Percentiles rank a stretch among this genome's conserved stretches.
Evolutionary conservation across 2,888 invertebrate species (phyloP).

Genomic region (Steinernema scapterisci): DNA sequence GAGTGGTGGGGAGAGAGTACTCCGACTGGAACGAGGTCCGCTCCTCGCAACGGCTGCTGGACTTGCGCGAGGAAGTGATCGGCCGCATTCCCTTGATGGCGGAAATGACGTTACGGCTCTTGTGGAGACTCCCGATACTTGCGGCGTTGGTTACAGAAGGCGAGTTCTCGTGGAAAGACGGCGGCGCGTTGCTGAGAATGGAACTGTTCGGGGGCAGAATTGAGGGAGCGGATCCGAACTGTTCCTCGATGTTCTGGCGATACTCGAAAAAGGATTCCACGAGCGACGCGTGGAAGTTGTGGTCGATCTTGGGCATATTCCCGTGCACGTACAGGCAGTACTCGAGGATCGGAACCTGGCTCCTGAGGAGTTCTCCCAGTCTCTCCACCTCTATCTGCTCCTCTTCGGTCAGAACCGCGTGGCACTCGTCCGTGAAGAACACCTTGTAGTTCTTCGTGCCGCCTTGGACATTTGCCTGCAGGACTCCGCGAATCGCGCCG

Average conservation of each 20-base stretch:
- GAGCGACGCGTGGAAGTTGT: conserved; percentile 51
- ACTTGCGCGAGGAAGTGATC: background rate
- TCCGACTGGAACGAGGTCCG: conserved; percentile 18
- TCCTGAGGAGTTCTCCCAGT: conserved; percentile 50
- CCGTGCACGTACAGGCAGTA: conserved; percentile 59
- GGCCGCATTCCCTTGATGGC: conserved; percentile 24
- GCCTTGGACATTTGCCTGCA: conserved; percentile 53
- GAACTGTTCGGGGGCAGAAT: conserved; percentile 36
- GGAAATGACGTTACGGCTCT: background rate
- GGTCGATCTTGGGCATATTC: conserved; percentile 32
- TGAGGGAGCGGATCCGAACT: conserved; percentile 48
- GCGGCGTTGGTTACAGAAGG: conserved; percentile 6
- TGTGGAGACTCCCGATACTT: conserved; percentile 19
- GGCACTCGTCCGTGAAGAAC: conserved; percentile 55
- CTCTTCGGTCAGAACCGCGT: conserved; percentile 47
- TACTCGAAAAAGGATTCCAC: conserved; percentile 52
- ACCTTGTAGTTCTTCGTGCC: conserved; percentile 55
- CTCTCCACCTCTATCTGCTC: conserved; percentile 47
- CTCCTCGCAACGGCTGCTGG: conserved; percentile 25
- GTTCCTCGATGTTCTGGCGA: conserved; percentile 52
- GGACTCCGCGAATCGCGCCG: conserved; percentile 57
- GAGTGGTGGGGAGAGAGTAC: background rate
- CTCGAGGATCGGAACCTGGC: conserved; percentile 60
- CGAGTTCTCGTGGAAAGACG: background rate
- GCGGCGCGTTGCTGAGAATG: conserved; percentile 26